Evolutionary conservation across 2,888 invertebrate genomes (phyloP).

Genomic region (Ditula angustiorana): DNA sequence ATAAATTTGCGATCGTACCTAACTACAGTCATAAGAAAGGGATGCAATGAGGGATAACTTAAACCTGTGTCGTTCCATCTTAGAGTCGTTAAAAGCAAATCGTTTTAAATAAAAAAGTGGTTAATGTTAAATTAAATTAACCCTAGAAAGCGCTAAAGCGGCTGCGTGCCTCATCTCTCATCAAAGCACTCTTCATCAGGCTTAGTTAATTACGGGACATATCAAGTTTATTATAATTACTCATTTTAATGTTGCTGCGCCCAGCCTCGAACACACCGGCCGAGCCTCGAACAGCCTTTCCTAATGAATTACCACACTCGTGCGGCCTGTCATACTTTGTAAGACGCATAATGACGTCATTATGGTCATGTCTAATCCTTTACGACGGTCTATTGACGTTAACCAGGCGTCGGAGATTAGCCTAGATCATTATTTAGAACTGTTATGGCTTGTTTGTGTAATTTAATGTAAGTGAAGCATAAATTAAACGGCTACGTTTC

Average conservation of each 20-base stretch:
- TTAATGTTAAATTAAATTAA: slow-evolving; percentile 30
- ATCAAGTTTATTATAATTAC: slow-evolving; percentile 85
- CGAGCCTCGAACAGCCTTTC: slow-evolving; percentile 47
- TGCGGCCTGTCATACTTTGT: slow-evolving; percentile 34
- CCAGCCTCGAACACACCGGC: slow-evolving; percentile 53
- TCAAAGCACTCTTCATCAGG: slow-evolving; percentile 83
- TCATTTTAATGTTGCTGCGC: slow-evolving; percentile 83
- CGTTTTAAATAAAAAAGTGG: too few relatives aligned
- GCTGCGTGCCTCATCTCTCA: slow-evolving; percentile 56
- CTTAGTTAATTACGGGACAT: slow-evolving; percentile 83
- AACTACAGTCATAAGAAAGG: too few relatives aligned
- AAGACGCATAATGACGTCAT: slow-evolving; percentile 31
- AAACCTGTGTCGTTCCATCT: too few relatives aligned
- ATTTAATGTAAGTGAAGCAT: slow-evolving; percentile 5
- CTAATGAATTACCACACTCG: slow-evolving; percentile 36
- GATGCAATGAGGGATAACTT: too few relatives aligned
- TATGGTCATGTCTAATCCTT: neutral
- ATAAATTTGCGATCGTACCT: too few relatives aligned
- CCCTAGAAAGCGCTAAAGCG: slow-evolving; percentile 59
- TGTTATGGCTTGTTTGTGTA: slow-evolving; percentile 8
- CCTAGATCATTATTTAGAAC: slow-evolving; percentile 3
- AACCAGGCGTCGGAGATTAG: neutral
- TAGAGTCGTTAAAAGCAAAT: too few relatives aligned
- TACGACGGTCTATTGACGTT: slow-evolving; percentile 8
- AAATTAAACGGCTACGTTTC: slow-evolving; percentile 4